These are phyloP conservation scores for Sycophila texana DNA, from an alignment of 2,888 invertebrate species.

Conservation along the genomic window DNA sequence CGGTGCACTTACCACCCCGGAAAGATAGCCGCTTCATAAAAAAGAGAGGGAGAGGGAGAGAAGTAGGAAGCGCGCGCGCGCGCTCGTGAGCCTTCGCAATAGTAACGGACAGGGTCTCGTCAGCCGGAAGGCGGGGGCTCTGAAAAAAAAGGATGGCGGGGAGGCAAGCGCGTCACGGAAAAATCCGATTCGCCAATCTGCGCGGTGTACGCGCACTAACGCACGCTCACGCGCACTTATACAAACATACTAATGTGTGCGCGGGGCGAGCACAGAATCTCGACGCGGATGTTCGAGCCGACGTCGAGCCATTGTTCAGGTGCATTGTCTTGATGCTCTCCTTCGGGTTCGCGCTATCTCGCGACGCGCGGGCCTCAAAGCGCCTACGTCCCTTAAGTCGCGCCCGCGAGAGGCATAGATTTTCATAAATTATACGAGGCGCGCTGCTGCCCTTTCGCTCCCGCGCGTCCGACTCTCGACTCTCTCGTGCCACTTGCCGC, in stretches of 20 bases:
- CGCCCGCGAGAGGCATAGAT: background rate
- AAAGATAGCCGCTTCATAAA: background rate
- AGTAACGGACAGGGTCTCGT: constrained; percentile 46
- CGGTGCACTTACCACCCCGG: too few relatives aligned
- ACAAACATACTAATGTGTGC: constrained; percentile 6
- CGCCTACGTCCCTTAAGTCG: background rate
- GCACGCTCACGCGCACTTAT: constrained; percentile 9
- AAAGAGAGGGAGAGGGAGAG: constrained; percentile 1
- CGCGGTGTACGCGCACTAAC: constrained; percentile 4
- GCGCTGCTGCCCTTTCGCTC: too few relatives aligned
- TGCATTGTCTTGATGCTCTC: constrained; percentile 40
- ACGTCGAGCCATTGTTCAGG: constrained; percentile 31
- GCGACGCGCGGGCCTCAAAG: constrained; percentile 1
- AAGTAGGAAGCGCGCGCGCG: too few relatives aligned
- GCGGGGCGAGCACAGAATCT: background rate
- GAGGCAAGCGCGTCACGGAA: constrained; percentile 2
- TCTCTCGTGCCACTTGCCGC: too few relatives aligned
- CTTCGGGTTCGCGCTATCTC: background rate
- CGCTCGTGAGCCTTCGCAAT: constrained; percentile 7
- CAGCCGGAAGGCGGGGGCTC: constrained; percentile 25
- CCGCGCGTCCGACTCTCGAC: too few relatives aligned
- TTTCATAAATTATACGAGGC: too few relatives aligned
- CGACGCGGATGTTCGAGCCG: background rate
- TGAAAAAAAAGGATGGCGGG: background rate
- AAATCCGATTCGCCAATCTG: constrained; percentile 30